phyloP scores from a whole-genome alignment of 2,888 invertebrate species.

The Ichneumon xanthorius region DNA sequence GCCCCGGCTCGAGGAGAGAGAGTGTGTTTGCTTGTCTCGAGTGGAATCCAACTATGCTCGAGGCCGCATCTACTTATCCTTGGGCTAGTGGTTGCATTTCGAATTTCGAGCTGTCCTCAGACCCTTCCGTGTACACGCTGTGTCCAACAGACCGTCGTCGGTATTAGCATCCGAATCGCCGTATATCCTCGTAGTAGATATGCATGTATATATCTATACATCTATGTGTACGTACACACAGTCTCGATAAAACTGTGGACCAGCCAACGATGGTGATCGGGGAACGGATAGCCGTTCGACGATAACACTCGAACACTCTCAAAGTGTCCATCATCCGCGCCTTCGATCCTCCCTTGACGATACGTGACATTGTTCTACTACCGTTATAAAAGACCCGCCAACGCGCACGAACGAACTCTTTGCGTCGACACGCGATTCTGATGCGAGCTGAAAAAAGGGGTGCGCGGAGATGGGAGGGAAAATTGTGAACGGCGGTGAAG shows the following conservation, averaged over 20 bases:
- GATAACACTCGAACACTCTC: conserved; percentile 14
- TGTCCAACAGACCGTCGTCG: neutral
- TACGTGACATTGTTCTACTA: conserved; percentile 28
- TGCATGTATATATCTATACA: neutral
- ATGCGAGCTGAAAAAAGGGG: conserved; percentile 26
- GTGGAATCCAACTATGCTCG: conserved; percentile 75
- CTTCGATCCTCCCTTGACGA: conserved; percentile 16
- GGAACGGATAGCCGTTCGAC: neutral
- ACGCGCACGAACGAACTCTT: conserved; percentile 25
- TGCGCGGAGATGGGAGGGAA: conserved; percentile 12
- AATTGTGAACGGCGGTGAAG: neutral
- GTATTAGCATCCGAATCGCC: conserved; percentile 8
- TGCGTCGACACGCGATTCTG: neutral
- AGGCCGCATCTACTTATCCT: conserved; percentile 71
- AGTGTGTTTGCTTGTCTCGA: conserved; percentile 75
- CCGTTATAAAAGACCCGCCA: conserved; percentile 12
- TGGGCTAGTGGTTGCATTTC: conserved; percentile 57
- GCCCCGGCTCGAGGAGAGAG: conserved; percentile 23
- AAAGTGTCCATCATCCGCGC: conserved; percentile 29
- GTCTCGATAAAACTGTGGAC: neutral
- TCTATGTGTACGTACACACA: neutral
- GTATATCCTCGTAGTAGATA: neutral
- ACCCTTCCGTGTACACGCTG: conserved; percentile 11
- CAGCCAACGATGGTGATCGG: neutral
- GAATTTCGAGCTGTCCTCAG: conserved; percentile 42